These are phyloP conservation scores for Falcaria lacertinaria DNA, from an alignment of 2,888 invertebrate species.

Conservation along the genomic window DNA sequence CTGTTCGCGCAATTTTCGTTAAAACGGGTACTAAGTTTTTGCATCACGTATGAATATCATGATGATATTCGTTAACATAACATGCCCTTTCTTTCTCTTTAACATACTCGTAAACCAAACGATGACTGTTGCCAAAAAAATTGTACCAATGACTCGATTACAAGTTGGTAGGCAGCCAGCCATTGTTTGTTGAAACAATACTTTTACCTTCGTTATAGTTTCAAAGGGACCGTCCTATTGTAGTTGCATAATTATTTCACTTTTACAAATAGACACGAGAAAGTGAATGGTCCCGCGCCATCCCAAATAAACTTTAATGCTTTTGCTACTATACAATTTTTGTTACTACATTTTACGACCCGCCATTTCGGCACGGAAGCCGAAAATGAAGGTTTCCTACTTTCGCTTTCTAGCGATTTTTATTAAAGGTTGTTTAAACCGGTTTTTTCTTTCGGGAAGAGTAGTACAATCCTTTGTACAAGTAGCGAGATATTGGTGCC, in stretches of 20 bases:
- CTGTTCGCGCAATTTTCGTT: too few relatives aligned
- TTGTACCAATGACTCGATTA: neutral
- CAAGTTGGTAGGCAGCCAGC: neutral
- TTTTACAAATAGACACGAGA: conserved; percentile 47
- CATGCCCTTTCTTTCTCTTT: neutral
- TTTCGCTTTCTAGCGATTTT: conserved; percentile 35
- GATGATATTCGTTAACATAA: neutral
- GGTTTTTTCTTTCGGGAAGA: conserved; percentile 1
- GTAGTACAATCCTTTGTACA: neutral
- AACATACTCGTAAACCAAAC: conserved; percentile 10
- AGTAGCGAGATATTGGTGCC: too few relatives aligned
- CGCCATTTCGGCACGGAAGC: conserved; percentile 33
- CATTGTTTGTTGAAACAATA: conserved; percentile 13
- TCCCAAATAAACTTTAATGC: conserved; percentile 37
- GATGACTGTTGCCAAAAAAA: conserved; percentile 23
- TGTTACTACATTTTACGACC: conserved; percentile 41
- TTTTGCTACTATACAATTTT: conserved; percentile 45
- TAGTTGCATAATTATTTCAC: conserved; percentile 30
- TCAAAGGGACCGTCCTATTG: conserved; percentile 18
- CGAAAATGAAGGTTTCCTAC: conserved; percentile 8
- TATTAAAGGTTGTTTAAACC: conserved; percentile 1
- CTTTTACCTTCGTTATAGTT: conserved; percentile 9
- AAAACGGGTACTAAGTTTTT: too few relatives aligned
- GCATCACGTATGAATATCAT: neutral
- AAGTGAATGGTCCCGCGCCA: conserved; percentile 35